phyloP scores from a whole-genome alignment of 2,797 vertebrate species.

The Gymnoscopelus microlampas region DNA sequence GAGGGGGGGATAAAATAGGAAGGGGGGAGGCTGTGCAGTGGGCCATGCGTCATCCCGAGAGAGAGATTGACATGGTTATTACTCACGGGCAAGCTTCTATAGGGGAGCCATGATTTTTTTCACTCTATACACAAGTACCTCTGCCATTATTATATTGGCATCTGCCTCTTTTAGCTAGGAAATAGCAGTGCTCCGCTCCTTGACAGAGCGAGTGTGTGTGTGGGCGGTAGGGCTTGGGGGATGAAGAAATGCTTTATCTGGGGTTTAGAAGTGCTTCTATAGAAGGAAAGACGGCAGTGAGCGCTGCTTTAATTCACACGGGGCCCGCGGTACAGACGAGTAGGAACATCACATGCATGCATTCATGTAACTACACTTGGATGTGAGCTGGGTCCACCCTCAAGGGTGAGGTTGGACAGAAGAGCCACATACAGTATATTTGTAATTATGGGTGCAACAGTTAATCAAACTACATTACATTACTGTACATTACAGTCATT shows the following conservation, averaged over 20 bases:
- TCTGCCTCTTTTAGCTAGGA: slow-evolving; percentile 57
- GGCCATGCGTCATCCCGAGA: slow-evolving; percentile 64
- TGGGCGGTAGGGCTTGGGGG: slow-evolving; percentile 57
- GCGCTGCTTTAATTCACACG: slow-evolving; percentile 29
- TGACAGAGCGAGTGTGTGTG: slow-evolving; percentile 59
- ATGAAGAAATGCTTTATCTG: slow-evolving; percentile 54
- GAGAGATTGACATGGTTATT: slow-evolving; percentile 64
- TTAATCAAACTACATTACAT: too few species aligned
- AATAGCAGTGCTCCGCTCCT: slow-evolving; percentile 65
- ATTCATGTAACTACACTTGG: too few species aligned
- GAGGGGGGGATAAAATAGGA: slow-evolving; percentile 30
- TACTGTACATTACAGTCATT: too few species aligned
- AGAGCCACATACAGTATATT: too few species aligned
- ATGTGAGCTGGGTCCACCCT: too few species aligned
- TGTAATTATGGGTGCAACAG: too few species aligned
- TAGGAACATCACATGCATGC: background rate
- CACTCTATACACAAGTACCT: slow-evolving; percentile 62
- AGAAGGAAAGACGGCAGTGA: slow-evolving; percentile 29
- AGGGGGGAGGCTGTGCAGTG: slow-evolving; percentile 37
- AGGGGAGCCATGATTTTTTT: slow-evolving; percentile 49
- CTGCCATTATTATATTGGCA: slow-evolving; percentile 58
- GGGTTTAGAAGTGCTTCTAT: slow-evolving; percentile 35
- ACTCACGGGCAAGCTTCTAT: slow-evolving; percentile 57
- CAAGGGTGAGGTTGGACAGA: too few species aligned
- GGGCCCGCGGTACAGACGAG: background rate